phyloP scores from a whole-genome alignment of 64 coral and sea anemone genomes.

The Pocillopora verrucosa region DNA sequence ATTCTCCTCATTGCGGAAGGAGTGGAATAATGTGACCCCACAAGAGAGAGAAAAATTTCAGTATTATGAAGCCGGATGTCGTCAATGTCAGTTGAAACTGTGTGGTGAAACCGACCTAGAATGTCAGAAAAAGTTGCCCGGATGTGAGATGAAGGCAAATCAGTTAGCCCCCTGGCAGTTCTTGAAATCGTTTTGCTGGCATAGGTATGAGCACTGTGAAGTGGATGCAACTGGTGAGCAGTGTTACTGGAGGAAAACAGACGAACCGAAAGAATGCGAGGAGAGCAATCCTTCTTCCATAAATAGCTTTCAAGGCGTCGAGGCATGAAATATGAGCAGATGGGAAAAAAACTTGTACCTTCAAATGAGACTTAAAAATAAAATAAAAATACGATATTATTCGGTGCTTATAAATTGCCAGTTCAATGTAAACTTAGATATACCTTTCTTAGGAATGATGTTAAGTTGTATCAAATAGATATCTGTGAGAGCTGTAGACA shows the following conservation, averaged over 20 bases:
- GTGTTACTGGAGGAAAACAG: background rate
- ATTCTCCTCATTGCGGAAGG: background rate
- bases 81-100: background rate
- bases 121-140: background rate
- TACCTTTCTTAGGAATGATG: no score
- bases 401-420: no score
- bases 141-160: background rate
- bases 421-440: no score
- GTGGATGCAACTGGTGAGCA: background rate
- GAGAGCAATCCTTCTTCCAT: background rate
- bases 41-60: background rate
- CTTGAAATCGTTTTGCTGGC: background rate
- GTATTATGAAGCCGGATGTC: constrained; percentile 9
- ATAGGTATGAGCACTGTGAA: background rate
- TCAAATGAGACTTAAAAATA: no score
- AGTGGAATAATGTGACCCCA: background rate
- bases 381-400: no score
- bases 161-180: background rate
- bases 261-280: background rate
- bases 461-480: no score
- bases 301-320: no score
- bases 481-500: no score
- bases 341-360: no score
- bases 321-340: no score
- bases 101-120: background rate